Evolutionary conservation across 2,797 vertebrate genomes (phyloP).

Genomic region (Ateles fusciceps): DNA sequence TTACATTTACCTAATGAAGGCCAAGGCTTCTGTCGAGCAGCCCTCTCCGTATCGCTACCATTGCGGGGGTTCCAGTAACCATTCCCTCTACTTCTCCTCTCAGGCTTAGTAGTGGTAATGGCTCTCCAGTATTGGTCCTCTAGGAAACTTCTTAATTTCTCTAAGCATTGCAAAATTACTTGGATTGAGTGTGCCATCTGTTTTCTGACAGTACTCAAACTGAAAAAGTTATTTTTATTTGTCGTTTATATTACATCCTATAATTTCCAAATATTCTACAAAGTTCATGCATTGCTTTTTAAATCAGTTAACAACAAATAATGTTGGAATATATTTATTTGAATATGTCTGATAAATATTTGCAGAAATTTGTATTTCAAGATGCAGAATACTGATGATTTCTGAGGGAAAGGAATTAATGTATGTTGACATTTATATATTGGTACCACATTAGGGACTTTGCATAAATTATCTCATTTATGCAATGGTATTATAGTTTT

Average conservation of each 20-base stretch:
- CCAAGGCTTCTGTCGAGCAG: not conserved
- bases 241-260: not conserved
- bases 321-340: not conserved
- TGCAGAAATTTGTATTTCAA: constrained; percentile 35
- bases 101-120: accelerated
- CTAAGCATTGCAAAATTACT: not conserved
- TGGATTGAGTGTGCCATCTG: not conserved
- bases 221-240: constrained; percentile 28
- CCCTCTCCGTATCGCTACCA: not conserved
- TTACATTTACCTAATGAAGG: not conserved
- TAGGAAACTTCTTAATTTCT: not conserved
- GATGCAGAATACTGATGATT: not conserved
- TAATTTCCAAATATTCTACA: not conserved
- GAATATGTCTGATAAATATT: not conserved
- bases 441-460: not conserved
- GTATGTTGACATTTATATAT: not conserved
- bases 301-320: not conserved
- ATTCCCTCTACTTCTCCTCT: not conserved
- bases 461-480: constrained; percentile 6
- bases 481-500: not conserved
- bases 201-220: not conserved
- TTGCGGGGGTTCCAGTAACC: not conserved
- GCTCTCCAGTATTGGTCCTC: not conserved
- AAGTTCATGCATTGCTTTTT: not conserved
- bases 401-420: not conserved